These are phyloP conservation scores for Folsomia candida DNA, from an alignment of 2,888 invertebrate species.

Conservation along the genomic window DNA sequence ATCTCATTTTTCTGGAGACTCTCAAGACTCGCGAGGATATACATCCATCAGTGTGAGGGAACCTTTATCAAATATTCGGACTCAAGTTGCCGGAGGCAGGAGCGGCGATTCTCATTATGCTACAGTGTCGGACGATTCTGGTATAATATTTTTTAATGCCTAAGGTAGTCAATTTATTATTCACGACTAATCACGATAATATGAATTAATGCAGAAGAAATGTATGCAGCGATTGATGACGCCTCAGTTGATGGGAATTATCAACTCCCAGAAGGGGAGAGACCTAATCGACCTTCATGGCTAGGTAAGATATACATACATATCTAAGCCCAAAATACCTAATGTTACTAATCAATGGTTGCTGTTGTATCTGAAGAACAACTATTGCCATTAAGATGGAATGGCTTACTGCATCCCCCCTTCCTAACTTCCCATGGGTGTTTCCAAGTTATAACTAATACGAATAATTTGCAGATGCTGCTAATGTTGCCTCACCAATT, in stretches of 20 bases:
- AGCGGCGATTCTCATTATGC: conserved; percentile 62
- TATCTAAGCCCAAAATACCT: too few species aligned
- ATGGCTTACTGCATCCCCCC: background rate
- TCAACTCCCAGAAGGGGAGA: conserved; percentile 43
- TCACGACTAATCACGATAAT: too few species aligned
- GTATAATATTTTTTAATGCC: conserved; percentile 59
- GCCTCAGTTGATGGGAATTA: conserved; percentile 59
- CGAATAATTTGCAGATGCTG: conserved; percentile 56
- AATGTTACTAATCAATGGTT: too few species aligned
- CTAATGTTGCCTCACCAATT: conserved; percentile 79
- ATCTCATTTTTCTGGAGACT: conserved; percentile 80
- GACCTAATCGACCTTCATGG: conserved; percentile 39
- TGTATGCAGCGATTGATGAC: conserved; percentile 87
- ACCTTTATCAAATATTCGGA: conserved; percentile 75
- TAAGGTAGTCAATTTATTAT: too few species aligned
- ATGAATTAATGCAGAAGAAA: conserved; percentile 79
- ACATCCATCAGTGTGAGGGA: conserved; percentile 88
- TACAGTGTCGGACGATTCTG: conserved; percentile 88
- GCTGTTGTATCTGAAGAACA: too few species aligned
- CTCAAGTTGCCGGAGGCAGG: conserved; percentile 60
- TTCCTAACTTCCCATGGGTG: background rate
- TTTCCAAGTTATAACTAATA: background rate
- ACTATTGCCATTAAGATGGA: too few species aligned
- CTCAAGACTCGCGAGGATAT: conserved; percentile 84
- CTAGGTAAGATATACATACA: too few species aligned